Evolutionary conservation across 1,140 invertebrate genomes (phyloP).

Genomic region (Lepidurus apus): DNA sequence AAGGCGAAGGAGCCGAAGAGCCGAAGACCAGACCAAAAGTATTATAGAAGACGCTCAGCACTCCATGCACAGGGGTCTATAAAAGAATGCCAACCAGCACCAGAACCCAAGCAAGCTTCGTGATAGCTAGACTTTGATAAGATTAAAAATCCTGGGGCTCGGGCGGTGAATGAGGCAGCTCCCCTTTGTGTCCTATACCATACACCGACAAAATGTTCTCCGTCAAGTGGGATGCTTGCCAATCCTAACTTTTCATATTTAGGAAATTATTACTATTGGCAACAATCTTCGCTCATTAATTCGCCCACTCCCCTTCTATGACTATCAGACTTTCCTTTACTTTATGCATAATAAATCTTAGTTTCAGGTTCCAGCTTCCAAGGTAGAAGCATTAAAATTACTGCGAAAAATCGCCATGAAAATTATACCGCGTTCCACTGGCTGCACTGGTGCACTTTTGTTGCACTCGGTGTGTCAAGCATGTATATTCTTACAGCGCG

Average conservation of each 20-base stretch:
- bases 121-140: constrained; percentile 22
- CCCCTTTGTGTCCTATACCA: constrained; percentile 14
- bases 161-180: constrained; percentile 20
- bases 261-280: not conserved
- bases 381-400: no score
- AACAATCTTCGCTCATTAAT: no score
- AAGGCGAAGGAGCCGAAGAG: not conserved
- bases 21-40: constrained; percentile 1
- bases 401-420: no score
- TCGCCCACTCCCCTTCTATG: no score
- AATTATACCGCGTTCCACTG: no score
- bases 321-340: no score
- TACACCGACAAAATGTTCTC: constrained; percentile 12
- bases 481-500: no score
- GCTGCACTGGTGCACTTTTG: no score
- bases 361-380: no score
- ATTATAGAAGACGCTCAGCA: constrained; percentile 21
- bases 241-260: not conserved
- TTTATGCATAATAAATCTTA: no score
- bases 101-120: constrained; percentile 20
- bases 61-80: constrained; percentile 17
- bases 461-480: no score
- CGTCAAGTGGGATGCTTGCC: constrained; percentile 20
- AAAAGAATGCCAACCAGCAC: constrained; percentile 14
- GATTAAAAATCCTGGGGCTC: constrained; percentile 18